Percentiles rank a stretch among this genome's conserved stretches.
Conservation (phyloP, 2,113 vertebrate genomes). For the Chelonoidis abingdonii region DNA sequence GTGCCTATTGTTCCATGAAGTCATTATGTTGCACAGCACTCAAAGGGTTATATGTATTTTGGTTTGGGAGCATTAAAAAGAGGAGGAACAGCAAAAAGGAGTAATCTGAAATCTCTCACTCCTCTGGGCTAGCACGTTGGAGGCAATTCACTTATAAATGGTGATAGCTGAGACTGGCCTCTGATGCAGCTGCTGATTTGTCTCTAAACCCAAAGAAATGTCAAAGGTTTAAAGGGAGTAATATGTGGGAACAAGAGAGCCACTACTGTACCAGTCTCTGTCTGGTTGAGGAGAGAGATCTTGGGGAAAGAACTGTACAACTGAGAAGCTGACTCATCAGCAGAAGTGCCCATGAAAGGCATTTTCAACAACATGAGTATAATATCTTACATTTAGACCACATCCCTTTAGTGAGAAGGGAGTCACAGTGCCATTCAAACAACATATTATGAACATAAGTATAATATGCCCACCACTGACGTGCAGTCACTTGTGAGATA, state of each 20-base stretch:
- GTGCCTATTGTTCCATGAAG: no score
- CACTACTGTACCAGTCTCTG: background rate
- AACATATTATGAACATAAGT: background rate
- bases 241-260: no score
- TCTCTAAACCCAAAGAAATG: no score
- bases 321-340: background rate
- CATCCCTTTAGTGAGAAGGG: background rate
- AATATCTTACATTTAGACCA: background rate
- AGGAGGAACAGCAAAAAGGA: background rate
- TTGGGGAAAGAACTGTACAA: background rate
- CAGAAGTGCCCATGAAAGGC: background rate
- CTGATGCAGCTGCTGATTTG: background rate
- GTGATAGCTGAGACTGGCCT: background rate
- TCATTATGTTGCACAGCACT: no score
- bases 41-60: no score
- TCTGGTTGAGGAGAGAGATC: background rate
- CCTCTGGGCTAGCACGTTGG: background rate
- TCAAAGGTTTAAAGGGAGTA: no score
- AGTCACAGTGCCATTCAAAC: background rate
- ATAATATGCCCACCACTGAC: fast-evolving
- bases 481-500: background rate
- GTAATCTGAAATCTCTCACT: background rate
- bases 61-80: no score
- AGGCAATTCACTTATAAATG: background rate
- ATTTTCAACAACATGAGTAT: background rate